Base-by-base conservation (phyloP, 1,140 invertebrate genomes). In the Cepaea nemoralis region DNA sequence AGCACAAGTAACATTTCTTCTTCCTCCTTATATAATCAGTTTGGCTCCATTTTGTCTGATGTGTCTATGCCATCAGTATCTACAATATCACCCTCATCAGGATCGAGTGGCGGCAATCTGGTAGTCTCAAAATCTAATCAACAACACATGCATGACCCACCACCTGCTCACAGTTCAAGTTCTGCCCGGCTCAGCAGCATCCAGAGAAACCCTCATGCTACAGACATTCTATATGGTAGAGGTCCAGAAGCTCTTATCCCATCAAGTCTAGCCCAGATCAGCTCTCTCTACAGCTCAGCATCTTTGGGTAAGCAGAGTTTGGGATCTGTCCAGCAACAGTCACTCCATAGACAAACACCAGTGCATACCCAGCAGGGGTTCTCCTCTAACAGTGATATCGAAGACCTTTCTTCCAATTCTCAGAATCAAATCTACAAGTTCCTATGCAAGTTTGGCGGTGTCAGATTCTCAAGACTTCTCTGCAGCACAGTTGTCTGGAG, bases 131-230 rank as follows among this genome's bases (percentile, higher is more conserved):
- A 79, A 27, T 67, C 77, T 19, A 79, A 79, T 40, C 77, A 79
- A 33, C 6, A 16, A 27, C 77, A 79, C 50, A 42, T 79, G 66
- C 77, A 79, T 27, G 82, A 77, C 24, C 89, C 89, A 59, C 89
- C 89, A 42, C 89, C 89, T 63, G 89, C 88, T 84, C 88, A 90
- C 81, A 86, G 85, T 66, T 82, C 84, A 27, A 77, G 70, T 40
- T 74, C 59, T 22, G 50, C 71, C 5, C 82, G 80, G 3, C 59
- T 80, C 31, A 81, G 45, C 22, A 50, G 79, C 8, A 84, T 83
- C 37, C 83, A 85, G 39, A 81, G 85, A 63, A 87, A 83, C 39
- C 85, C 84, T 27, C 85, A 82, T 31, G 77, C 83, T 14, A 27
- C 82, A 50, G 80, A 85, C 59, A 78, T 81, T 35, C 48, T 81